Evolutionary conservation across 2,113 vertebrate species (phyloP).

Genomic region (Otis tarda): DNA sequence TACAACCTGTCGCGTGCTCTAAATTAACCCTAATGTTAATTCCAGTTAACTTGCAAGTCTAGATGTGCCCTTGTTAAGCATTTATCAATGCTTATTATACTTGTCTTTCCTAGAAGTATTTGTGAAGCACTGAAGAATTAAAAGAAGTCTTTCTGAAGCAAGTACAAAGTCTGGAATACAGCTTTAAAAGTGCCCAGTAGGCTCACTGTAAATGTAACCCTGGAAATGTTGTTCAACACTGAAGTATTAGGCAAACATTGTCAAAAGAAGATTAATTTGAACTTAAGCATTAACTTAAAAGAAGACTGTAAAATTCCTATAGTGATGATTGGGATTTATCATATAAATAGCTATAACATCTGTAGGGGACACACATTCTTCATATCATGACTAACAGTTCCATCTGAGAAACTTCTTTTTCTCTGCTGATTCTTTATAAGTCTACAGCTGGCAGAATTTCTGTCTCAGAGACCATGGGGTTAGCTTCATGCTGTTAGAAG

Average conservation of each 20-base stretch:
- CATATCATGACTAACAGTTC: constrained; percentile 53
- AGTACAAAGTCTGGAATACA: constrained; percentile 46
- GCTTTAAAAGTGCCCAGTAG: constrained; percentile 43
- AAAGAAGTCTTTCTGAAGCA: constrained; percentile 32
- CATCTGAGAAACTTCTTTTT: constrained; percentile 59
- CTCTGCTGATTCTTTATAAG: constrained; percentile 32
- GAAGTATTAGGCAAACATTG: constrained; percentile 73
- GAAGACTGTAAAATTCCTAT: constrained; percentile 44
- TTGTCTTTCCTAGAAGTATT: background rate
- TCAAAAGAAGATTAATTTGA: constrained; percentile 72
- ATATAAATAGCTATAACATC: constrained; percentile 73
- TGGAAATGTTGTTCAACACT: constrained; percentile 61
- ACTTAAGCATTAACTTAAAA: constrained; percentile 67
- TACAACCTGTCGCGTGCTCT: background rate
- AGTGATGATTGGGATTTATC: constrained; percentile 65
- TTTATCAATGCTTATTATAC: constrained; percentile 10
- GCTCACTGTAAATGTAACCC: constrained; percentile 51
- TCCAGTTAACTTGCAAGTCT: constrained; percentile 1
- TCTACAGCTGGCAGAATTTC: constrained; percentile 48
- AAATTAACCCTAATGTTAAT: background rate
- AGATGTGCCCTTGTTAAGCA: background rate
- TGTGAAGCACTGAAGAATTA: constrained; percentile 1
- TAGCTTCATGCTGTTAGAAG: constrained; percentile 44
- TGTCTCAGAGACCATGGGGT: constrained; percentile 54
- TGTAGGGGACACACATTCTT: constrained; percentile 63